Evolutionary conservation across 1,140 invertebrate species (phyloP).

Genomic region (Subanguina moxae): DNA sequence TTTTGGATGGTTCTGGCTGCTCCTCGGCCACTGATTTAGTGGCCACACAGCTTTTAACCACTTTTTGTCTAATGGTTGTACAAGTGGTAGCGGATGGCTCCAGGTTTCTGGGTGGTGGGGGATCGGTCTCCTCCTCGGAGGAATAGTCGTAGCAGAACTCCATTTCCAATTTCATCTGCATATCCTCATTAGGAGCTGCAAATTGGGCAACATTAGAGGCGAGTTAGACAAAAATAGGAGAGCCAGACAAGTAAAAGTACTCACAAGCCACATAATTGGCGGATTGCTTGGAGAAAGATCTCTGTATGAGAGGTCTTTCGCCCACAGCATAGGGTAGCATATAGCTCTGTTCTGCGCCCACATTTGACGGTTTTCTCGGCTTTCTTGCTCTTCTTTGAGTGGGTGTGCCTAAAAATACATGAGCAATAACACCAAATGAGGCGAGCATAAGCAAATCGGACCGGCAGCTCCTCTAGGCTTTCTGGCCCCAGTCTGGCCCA

Average conservation of each 20-base stretch:
- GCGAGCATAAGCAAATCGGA: background rate
- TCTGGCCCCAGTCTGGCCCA: constrained; percentile 5
- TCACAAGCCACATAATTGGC: constrained; percentile 14
- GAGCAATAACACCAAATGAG: background rate
- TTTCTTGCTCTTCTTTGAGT: constrained; percentile 15
- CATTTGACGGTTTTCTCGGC: constrained; percentile 18
- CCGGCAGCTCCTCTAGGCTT: constrained; percentile 13
- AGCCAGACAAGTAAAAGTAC: too few relatives aligned
- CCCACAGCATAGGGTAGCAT: background rate
- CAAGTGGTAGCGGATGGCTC: background rate
- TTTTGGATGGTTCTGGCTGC: background rate
- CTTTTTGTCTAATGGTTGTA: background rate
- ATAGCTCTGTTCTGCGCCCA: constrained; percentile 11
- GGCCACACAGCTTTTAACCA: background rate
- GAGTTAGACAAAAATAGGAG: too few relatives aligned
- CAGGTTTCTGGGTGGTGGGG: constrained; percentile 1
- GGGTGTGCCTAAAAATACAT: constrained; percentile 8
- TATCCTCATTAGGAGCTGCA: constrained; percentile 4
- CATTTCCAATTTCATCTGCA: background rate
- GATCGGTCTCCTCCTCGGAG: constrained; percentile 2
- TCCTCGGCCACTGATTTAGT: background rate
- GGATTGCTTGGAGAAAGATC: background rate
- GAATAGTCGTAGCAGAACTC: background rate
- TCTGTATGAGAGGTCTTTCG: background rate
- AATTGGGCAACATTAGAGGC: background rate